Conservation (phyloP, 2,888 invertebrate genomes). For the Achlya flavicornis region DNA sequence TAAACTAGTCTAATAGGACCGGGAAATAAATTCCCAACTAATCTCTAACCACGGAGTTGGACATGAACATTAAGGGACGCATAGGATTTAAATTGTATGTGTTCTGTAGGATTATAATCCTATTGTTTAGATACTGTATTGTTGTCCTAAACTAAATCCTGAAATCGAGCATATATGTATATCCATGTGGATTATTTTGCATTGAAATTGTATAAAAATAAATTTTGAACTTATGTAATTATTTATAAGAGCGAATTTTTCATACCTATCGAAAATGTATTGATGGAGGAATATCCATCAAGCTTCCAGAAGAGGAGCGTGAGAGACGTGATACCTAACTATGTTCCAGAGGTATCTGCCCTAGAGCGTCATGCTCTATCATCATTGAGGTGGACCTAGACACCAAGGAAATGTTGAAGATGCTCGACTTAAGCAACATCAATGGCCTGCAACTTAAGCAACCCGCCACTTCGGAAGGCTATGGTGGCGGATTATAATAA, state of each 20-base stretch:
- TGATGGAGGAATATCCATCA: constrained; percentile 97
- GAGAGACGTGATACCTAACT: constrained; percentile 99
- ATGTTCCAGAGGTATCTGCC: constrained; percentile 97
- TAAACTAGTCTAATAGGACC: constrained; percentile 38
- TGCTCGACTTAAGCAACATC: constrained; percentile 97
- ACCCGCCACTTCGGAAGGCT: constrained; percentile 86
- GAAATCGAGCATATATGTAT: background rate
- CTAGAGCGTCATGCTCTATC: constrained; percentile 97
- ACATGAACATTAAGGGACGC: constrained; percentile 16
- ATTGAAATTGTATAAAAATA: too few relatives aligned
- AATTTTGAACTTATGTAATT: too few relatives aligned
- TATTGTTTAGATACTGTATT: constrained; percentile 16
- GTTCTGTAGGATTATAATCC: constrained; percentile 13
- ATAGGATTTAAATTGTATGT: constrained; percentile 1
- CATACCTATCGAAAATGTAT: too few relatives aligned
- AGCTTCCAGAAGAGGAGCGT: constrained; percentile 99
- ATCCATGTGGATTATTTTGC: too few relatives aligned
- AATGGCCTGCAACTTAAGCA: constrained; percentile 95
- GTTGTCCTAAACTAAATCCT: background rate
- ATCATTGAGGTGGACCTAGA: constrained; percentile 99
- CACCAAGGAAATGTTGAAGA: constrained; percentile 99
- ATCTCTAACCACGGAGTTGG: constrained; percentile 27
- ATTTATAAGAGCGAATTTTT: too few relatives aligned
- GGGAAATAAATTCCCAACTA: constrained; percentile 42
- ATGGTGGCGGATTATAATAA: constrained; percentile 69